phyloP scores from a whole-genome alignment of 2,113 vertebrate species.

The Paracanthobrama guichenoti region DNA sequence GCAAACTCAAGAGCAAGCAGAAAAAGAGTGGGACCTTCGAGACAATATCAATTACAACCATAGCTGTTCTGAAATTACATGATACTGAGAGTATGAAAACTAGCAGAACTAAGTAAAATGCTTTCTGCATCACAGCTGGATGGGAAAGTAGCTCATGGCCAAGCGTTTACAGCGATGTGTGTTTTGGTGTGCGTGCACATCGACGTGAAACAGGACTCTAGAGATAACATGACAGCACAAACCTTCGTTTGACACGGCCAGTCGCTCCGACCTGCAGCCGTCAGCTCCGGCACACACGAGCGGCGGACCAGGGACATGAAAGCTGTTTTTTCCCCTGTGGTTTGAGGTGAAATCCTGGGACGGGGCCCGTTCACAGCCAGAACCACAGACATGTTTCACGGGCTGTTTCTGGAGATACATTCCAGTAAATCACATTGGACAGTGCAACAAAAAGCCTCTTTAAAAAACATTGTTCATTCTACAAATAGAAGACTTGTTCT shows the following conservation, averaged over 20 bases:
- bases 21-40: constrained; percentile 13
- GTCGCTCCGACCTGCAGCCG: constrained; percentile 35
- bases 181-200: constrained; percentile 49
- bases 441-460: constrained; percentile 30
- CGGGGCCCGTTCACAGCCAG: constrained; percentile 36
- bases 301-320: constrained; percentile 3
- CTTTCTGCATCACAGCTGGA: constrained; percentile 61
- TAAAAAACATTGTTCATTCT: constrained; percentile 9
- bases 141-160: constrained; percentile 46
- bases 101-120: constrained; percentile 63
- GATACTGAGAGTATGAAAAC: constrained; percentile 63
- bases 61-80: constrained; percentile 66
- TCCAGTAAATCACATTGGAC: constrained; percentile 43
- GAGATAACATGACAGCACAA: constrained; percentile 58
- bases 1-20: neutral
- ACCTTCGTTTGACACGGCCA: constrained; percentile 49
- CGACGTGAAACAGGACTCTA: constrained; percentile 64
- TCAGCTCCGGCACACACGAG: neutral
- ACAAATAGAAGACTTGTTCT: neutral
- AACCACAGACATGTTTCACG: constrained; percentile 30
- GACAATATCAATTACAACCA: constrained; percentile 42
- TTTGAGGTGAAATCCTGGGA: constrained; percentile 44
- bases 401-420: constrained; percentile 43
- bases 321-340: constrained; percentile 48
- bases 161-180: constrained; percentile 33